phyloP scores from a whole-genome alignment of 2,113 vertebrate genomes.

The Siniperca chuatsi region DNA sequence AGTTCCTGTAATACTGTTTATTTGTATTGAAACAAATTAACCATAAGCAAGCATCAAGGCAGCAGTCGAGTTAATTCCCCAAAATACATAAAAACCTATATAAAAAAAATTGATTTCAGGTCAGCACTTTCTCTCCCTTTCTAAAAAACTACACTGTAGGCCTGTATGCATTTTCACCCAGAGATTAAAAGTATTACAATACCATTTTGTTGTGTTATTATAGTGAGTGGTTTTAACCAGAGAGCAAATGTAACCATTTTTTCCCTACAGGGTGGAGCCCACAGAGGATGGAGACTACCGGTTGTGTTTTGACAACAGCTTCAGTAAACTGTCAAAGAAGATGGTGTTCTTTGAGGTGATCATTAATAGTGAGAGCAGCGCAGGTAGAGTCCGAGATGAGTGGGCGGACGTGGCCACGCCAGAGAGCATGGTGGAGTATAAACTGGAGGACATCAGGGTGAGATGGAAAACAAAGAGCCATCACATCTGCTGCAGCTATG shows the following conservation, averaged over 20 bases:
- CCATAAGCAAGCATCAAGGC: background rate
- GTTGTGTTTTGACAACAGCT: constrained; percentile 95
- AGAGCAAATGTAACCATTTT: background rate
- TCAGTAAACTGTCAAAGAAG: constrained; percentile 90
- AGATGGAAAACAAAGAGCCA: constrained; percentile 9
- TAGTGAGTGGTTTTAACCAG: background rate
- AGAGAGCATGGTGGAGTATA: constrained; percentile 85
- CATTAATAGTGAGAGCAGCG: constrained; percentile 78
- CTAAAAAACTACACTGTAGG: background rate
- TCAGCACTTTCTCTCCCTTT: background rate
- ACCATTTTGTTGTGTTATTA: background rate
- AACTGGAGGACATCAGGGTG: constrained; percentile 80
- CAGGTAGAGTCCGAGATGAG: constrained; percentile 45
- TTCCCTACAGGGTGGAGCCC: constrained; percentile 84
- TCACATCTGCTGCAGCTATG: background rate
- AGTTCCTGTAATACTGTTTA: background rate
- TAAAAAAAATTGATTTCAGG: background rate
- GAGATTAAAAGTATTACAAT: background rate
- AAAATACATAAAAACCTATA: background rate
- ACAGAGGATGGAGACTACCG: constrained; percentile 90
- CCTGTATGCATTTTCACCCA: too few species aligned
- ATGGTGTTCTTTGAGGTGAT: constrained; percentile 90
- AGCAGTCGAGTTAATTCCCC: background rate
- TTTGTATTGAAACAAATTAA: background rate
- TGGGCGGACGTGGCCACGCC: constrained; percentile 81